These are phyloP conservation scores for Vireo altiloquus DNA, from an alignment of 2,113 vertebrate species.

Conservation along the genomic window DNA sequence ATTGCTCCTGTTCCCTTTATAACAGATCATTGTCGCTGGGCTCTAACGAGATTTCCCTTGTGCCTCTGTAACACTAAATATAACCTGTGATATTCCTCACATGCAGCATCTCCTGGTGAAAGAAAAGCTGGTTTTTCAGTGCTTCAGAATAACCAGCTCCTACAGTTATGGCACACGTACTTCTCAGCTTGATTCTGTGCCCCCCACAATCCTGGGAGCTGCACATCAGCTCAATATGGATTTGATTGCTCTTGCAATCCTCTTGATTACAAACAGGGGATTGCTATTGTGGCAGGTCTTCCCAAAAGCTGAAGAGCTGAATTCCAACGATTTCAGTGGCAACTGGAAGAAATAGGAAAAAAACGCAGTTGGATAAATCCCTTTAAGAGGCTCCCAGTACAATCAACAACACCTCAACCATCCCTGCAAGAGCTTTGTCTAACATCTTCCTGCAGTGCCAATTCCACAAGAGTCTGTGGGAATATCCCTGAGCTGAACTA, in stretches of 20 bases:
- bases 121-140: background rate
- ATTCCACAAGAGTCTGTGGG: background rate
- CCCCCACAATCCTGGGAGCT: background rate
- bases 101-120: background rate
- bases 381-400: background rate
- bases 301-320: background rate
- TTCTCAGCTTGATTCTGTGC: background rate
- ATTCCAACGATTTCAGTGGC: background rate
- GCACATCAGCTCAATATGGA: background rate
- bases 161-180: background rate
- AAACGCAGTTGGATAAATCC: background rate
- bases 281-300: background rate
- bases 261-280: background rate
- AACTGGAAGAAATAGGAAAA: background rate
- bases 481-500: background rate
- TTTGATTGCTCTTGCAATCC: background rate
- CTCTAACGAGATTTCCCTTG: background rate
- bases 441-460: background rate
- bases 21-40: background rate
- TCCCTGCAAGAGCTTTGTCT: background rate
- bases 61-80: background rate
- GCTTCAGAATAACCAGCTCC: background rate
- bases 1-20: background rate
- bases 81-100: background rate
- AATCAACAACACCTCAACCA: background rate